phyloP scores from a whole-genome alignment of 2,797 vertebrate genomes.

The Lates japonicus region DNA sequence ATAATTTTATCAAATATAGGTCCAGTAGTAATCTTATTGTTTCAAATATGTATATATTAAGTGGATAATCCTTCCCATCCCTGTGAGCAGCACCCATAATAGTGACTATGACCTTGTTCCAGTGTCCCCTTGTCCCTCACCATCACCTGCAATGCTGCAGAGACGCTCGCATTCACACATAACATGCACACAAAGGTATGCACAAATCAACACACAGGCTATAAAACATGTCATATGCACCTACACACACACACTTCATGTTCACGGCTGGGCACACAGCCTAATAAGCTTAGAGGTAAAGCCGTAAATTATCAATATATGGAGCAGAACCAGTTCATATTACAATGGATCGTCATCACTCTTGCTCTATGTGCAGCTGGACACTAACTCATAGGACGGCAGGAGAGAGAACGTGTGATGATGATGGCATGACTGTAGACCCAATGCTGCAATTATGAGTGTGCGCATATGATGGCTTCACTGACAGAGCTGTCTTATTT shows the following conservation, averaged over 20 bases:
- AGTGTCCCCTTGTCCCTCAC: slow-evolving; percentile 23
- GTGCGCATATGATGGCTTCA: slow-evolving; percentile 20
- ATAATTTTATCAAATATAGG: background rate
- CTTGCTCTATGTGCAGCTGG: slow-evolving; percentile 23
- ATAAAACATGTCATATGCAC: slow-evolving; percentile 41
- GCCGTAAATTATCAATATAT: slow-evolving; percentile 65
- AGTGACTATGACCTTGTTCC: slow-evolving; percentile 67
- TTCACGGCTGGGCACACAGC: slow-evolving; percentile 53
- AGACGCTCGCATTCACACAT: slow-evolving; percentile 25
- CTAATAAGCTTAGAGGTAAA: slow-evolving; percentile 55
- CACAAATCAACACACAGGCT: slow-evolving; percentile 46
- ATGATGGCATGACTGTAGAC: slow-evolving; percentile 23
- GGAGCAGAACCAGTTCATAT: slow-evolving; percentile 51
- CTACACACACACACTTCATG: slow-evolving; percentile 43
- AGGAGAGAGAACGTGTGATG: slow-evolving; percentile 29
- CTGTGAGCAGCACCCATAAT: slow-evolving; percentile 17
- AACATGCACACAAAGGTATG: slow-evolving; percentile 14
- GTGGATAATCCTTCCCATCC: slow-evolving; percentile 19
- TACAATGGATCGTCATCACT: slow-evolving; percentile 54
- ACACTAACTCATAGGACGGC: slow-evolving; percentile 55
- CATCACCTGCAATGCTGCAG: slow-evolving; percentile 49
- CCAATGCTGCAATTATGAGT: slow-evolving; percentile 24
- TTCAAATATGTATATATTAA: slow-evolving; percentile 15
- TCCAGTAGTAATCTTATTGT: background rate
- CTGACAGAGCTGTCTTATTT: slow-evolving; percentile 59